Base-by-base conservation (phyloP, 2,888 invertebrate genomes). In the Pseudococcus viburni region DNA sequence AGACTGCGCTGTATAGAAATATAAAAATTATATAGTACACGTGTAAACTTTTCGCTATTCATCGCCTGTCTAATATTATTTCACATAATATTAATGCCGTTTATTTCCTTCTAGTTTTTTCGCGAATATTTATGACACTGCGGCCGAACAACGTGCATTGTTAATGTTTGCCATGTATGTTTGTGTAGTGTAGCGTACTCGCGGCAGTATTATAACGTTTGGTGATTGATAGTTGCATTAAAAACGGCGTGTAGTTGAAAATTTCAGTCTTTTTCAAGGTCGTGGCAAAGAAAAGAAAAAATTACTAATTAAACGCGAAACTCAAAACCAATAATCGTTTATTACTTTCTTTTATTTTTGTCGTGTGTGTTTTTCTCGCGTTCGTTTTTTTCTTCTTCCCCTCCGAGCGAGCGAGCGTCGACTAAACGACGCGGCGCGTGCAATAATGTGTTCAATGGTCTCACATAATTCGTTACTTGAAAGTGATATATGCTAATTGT, bases 341-440 rank as follows among this genome's bases (percentile, higher is more conserved):
- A 83, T 83, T 42, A 83, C 80, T 83, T 83, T 83, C 80, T 83
- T 83, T 83, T 83, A 83, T 83, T 83, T 83, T 83, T 46, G 42
- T 83, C 80, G 80, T 15, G 12, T 83, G 6, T 83, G 6, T 83
- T 46, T 83, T 83, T 83, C 33, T 46, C 19, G n/a, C 9, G 6
- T 19, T 46, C 3, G 8, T 19, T 46, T 9, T 83, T 33, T 39
- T 73, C 33, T 73, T 73, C 73, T 73, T 73, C 73, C 73, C 73
- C 73, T 33, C 73, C 33, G 5, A 39, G 42, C 42, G 5, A 39
- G 42, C 42, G 8, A 19, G 22, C 22, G 73, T 39, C 5, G 33
- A 73, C 39, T 3, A 39, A 42, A 42, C 42, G 42, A 9, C 33
- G 11, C 80, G 46, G 80, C 80, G 46, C 80, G 80, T 83, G 80